Conservation (phyloP, 2,888 invertebrate species). For the Drosophila sordidula region DNA sequence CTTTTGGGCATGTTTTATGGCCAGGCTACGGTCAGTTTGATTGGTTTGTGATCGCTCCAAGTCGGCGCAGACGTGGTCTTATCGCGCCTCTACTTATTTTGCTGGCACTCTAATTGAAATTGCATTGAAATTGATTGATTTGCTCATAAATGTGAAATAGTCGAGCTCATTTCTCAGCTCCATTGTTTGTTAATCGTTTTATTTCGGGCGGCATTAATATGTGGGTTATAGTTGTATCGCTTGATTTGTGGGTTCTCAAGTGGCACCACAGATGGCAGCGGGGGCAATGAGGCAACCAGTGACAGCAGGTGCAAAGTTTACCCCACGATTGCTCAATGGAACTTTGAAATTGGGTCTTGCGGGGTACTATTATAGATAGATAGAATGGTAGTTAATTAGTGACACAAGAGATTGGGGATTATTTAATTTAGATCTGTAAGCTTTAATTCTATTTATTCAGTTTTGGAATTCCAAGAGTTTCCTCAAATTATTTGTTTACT, state of each 20-base stretch:
- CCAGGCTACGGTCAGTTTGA: constrained; percentile 48
- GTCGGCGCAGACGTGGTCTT: constrained; percentile 23
- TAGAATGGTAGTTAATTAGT: not conserved
- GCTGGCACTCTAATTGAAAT: constrained; percentile 73
- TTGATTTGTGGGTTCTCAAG: constrained; percentile 49
- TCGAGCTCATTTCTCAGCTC: constrained; percentile 28
- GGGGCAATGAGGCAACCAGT: not conserved
- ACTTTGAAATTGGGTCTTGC: not conserved
- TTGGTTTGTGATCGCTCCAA: constrained; percentile 53
- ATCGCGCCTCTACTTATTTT: constrained; percentile 30
- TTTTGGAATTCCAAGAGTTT: too few relatives aligned
- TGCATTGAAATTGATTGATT: constrained; percentile 81
- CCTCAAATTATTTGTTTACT: too few relatives aligned
- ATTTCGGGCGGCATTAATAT: constrained; percentile 40
- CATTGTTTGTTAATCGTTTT: constrained; percentile 68
- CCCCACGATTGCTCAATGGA: not conserved
- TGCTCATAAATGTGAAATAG: constrained; percentile 61
- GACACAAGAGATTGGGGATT: not conserved
- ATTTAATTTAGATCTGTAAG: too few relatives aligned
- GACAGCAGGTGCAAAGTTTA: constrained; percentile 4
- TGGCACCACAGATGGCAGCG: constrained; percentile 5
- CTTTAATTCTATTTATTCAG: too few relatives aligned
- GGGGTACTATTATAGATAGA: not conserved
- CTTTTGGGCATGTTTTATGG: constrained; percentile 43
- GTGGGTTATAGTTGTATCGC: constrained; percentile 34